A percentile compares a stretch with the other conserved stretches of the same genome.
Evolutionary conservation across 2,888 invertebrate species (phyloP).

Genomic region (Cryptus viduatorius): DNA sequence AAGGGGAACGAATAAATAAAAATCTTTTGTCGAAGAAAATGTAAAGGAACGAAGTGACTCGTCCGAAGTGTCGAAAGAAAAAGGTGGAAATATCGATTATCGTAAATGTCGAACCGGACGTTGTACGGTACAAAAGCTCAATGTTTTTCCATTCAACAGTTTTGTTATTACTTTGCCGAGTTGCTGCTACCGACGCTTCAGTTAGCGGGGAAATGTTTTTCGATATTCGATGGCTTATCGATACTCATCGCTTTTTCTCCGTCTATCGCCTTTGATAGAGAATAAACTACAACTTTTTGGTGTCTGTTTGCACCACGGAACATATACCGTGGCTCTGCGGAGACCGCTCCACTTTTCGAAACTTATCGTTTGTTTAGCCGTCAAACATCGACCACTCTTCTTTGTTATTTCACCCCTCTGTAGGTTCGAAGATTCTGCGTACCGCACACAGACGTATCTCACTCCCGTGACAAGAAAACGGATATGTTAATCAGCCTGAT

Average conservation of each 20-base stretch:
- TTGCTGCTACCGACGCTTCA: background rate
- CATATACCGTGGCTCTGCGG: background rate
- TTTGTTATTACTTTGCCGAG: constrained; percentile 38
- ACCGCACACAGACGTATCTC: background rate
- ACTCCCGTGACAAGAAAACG: constrained; percentile 2
- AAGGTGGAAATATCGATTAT: constrained; percentile 50
- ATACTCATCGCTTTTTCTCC: constrained; percentile 24
- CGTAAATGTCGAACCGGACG: constrained; percentile 26
- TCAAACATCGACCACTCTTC: constrained; percentile 5
- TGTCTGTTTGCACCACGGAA: background rate
- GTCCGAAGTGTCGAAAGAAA: background rate
- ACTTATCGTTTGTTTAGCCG: constrained; percentile 9
- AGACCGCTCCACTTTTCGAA: background rate
- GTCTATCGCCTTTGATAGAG: background rate
- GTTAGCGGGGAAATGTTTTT: constrained; percentile 28
- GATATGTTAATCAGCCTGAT: background rate
- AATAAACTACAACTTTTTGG: background rate
- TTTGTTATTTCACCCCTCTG: background rate
- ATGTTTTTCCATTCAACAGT: constrained; percentile 3
- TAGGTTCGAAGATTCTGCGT: background rate
- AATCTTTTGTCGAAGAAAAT: background rate
- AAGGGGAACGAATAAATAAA: background rate
- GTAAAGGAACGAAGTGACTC: background rate
- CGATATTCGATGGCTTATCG: constrained; percentile 47
- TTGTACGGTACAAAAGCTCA: background rate